Percentiles rank a stretch among this genome's conserved stretches.
phyloP scores from a whole-genome alignment of 2,797 vertebrate species.

The Borostomias antarcticus region DNA sequence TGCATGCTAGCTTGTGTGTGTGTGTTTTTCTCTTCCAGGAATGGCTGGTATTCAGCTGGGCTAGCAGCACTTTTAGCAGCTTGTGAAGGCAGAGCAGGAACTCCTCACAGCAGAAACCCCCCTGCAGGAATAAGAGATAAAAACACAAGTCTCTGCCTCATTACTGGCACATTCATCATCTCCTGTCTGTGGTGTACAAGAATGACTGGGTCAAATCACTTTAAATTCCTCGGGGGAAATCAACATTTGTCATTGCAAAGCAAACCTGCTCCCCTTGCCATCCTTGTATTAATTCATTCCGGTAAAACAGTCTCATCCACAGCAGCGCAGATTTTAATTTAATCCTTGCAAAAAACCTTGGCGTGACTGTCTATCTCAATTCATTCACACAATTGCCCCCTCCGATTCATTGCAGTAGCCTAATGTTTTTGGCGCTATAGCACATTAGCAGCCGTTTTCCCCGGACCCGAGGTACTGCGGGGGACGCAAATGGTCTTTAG shows the following conservation, averaged over 20 bases:
- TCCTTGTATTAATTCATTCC: conserved; percentile 75
- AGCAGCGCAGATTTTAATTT: conserved; percentile 77
- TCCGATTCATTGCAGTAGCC: conserved; percentile 72
- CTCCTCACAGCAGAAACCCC: conserved; percentile 54
- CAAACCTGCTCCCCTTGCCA: conserved; percentile 68
- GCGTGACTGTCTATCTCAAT: conserved; percentile 75
- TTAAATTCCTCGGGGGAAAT: conserved; percentile 84
- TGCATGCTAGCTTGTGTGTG: no score
- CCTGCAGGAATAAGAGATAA: conserved; percentile 67
- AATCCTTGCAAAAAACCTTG: conserved; percentile 74
- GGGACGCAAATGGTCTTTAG: conserved; percentile 75
- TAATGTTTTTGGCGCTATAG: conserved; percentile 64
- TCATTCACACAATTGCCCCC: conserved; percentile 75
- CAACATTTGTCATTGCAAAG: conserved; percentile 81
- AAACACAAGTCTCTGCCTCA: conserved; percentile 78
- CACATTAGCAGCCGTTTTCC: conserved; percentile 50
- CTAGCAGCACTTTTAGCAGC: conserved; percentile 61
- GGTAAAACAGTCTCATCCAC: conserved; percentile 63
- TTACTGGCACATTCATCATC: conserved; percentile 86
- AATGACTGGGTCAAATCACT: conserved; percentile 85
- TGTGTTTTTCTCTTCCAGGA: conserved; percentile 39
- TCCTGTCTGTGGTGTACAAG: conserved; percentile 83
- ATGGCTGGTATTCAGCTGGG: conserved; percentile 64
- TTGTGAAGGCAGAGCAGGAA: conserved; percentile 57
- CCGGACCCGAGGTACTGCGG: conserved; percentile 46